Evolutionary conservation across 2,888 invertebrate species (phyloP).

Genomic region (Drosophila neonasuta): DNA sequence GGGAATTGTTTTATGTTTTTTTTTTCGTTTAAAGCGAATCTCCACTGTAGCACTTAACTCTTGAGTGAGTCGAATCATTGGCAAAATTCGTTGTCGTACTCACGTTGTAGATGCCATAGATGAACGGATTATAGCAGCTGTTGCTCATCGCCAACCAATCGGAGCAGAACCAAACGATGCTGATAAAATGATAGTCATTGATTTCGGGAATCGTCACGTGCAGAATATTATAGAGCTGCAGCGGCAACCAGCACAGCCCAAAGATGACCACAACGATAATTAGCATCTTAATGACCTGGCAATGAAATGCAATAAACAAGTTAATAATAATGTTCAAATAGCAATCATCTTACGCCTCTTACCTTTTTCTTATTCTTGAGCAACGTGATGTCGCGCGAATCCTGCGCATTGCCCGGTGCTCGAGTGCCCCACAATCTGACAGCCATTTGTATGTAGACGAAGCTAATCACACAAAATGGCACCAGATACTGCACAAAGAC

Average conservation of each 20-base stretch:
- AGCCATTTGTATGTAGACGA: conserved; percentile 91
- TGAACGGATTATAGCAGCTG: conserved; percentile 94
- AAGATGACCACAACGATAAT: conserved; percentile 92
- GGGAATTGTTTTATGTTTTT: not conserved
- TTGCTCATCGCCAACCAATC: conserved; percentile 96
- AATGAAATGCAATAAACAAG: conserved; percentile 11
- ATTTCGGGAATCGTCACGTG: conserved; percentile 87
- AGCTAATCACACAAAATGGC: conserved; percentile 91
- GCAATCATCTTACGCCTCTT: not conserved
- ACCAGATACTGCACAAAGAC: conserved; percentile 88
- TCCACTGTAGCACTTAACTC: conserved; percentile 3
- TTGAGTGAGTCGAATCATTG: not conserved
- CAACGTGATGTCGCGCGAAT: conserved; percentile 89
- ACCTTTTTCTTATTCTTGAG: conserved; percentile 93
- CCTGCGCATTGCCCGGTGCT: conserved; percentile 91
- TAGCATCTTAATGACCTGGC: conserved; percentile 93
- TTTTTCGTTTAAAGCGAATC: not conserved
- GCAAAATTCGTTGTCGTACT: conserved; percentile 81
- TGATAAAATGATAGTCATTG: conserved; percentile 90
- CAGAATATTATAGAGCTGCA: conserved; percentile 89
- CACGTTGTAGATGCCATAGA: conserved; percentile 94
- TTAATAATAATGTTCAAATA: conserved; percentile 14
- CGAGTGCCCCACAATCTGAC: conserved; percentile 90
- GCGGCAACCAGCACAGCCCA: conserved; percentile 92
- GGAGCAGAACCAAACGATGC: conserved; percentile 92